Base-by-base conservation (phyloP, 2,797 vertebrate genomes). In the Karalla daura region DNA sequence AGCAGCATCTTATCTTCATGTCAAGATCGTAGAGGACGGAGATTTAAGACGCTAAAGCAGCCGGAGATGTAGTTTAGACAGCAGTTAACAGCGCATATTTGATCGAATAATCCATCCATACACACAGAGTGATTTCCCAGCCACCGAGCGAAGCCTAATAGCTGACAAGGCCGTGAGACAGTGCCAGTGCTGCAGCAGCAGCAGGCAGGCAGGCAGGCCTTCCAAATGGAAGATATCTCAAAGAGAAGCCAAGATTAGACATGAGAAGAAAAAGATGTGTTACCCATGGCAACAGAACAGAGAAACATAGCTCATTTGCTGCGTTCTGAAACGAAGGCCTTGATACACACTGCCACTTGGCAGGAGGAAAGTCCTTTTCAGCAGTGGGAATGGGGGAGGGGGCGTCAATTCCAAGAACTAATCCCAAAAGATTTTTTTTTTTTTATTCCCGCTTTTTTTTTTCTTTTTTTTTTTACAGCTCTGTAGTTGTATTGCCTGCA, bases 211-310 rank as follows among this genome's bases (percentile, higher is more conserved):
- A 82, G 72, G 66, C 86, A 82, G 73, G 66, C 78, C 73, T 82
- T 86, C 80, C 83, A 78, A 80, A 84, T 59, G 61, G 78, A 81
- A 74, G 77, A 86, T 78, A 86, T 86, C 81, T 85, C 74, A 89
- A 87, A 87, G 81, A 88, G 79, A 86, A 77, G 83, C 87, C 84
- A 85, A 88, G 88, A 88, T 90, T 88, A 89, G 86, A 82, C 83
- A 85, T 75, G 78, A 85, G 82, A 78, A 82, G 87, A 72, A 81
- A 73, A 85, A 90, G 70, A 90, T 86, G 85, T 73, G 92, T 93
- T 91, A 89, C 91, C 93, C 88, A 86, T 94, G 88, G 93, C 92
- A 94, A 93, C 93, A 84, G 89, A 91, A 88, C 83, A 89, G 88
- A 91, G 87, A 89, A 87, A 90, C 81, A 85, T 83, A 89, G 88